These are phyloP conservation scores for Manis javanica DNA, from an alignment of 2,797 vertebrate species.

Conservation along the genomic window DNA sequence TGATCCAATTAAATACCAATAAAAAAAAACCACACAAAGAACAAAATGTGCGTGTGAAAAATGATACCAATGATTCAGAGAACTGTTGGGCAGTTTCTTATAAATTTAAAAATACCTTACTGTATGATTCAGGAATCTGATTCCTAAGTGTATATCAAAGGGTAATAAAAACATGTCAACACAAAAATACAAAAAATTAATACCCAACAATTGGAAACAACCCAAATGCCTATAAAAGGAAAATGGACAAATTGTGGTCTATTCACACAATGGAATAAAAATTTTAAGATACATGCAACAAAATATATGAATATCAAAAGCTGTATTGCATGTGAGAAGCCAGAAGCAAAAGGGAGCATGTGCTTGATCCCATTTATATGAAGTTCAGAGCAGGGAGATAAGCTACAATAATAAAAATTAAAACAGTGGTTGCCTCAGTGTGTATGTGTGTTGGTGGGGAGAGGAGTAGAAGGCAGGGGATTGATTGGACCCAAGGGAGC, in stretches of 20 bases:
- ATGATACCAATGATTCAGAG: background rate
- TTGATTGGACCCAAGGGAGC: background rate
- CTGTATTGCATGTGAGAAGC: background rate
- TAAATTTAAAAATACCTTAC: background rate
- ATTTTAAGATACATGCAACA: background rate
- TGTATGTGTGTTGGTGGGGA: background rate
- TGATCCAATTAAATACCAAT: slow-evolving; percentile 1
- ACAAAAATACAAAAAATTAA: background rate
- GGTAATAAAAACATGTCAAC: background rate
- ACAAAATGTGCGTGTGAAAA: background rate
- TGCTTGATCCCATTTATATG: background rate
- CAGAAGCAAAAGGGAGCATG: slow-evolving; percentile 31
- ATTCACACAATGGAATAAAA: background rate
- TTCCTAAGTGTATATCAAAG: slow-evolving; percentile 24
- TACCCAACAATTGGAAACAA: background rate
- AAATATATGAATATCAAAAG: background rate
- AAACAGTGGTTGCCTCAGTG: background rate
- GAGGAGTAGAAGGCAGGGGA: background rate
- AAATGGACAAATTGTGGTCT: background rate
- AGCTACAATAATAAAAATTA: slow-evolving; percentile 49
- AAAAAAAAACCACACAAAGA: background rate
- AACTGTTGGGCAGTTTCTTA: slow-evolving; percentile 3
- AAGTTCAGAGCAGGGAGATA: slow-evolving; percentile 61
- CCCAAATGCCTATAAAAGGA: background rate
- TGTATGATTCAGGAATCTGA: background rate